Percentiles rank a stretch among this genome's conserved stretches.
Conservation (phyloP, 2,797 vertebrate species). For the Pempheris klunzingeri region DNA sequence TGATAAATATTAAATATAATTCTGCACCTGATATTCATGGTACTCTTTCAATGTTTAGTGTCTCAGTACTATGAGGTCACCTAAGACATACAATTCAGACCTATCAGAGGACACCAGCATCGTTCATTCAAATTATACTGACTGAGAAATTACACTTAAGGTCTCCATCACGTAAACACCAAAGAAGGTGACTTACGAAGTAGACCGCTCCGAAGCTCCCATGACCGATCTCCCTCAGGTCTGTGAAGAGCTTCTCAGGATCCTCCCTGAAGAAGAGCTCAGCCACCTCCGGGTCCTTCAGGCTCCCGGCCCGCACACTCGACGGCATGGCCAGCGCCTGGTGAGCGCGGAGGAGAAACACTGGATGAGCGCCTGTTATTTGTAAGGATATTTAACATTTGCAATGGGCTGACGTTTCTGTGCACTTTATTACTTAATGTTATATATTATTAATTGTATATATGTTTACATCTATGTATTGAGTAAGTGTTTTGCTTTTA, state of each 20-base stretch:
- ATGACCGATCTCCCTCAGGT: conserved; percentile 95
- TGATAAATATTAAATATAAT: not conserved
- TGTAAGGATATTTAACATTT: conserved; percentile 34
- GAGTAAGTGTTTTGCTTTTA: not conserved
- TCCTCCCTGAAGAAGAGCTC: conserved; percentile 96
- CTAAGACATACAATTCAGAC: conserved; percentile 1
- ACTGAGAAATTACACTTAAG: not conserved
- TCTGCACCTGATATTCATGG: not conserved
- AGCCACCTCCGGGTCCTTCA: conserved; percentile 97
- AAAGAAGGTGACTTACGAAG: conserved; percentile 87
- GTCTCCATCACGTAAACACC: not conserved
- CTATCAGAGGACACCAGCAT: not conserved
- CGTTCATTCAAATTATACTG: not conserved
- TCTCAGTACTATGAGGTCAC: not conserved
- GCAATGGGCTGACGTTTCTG: not conserved
- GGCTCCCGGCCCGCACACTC: conserved; percentile 94
- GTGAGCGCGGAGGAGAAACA: conserved; percentile 49
- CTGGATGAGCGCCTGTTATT: conserved; percentile 50
- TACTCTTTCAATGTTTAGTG: not conserved
- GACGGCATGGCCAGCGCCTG: conserved; percentile 93
- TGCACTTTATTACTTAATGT: too few relatives aligned
- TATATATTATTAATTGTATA: not conserved
- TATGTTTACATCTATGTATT: not conserved
- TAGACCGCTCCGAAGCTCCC: conserved; percentile 96
- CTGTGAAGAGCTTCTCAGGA: conserved; percentile 95